A percentile compares a stretch with the other conserved stretches of the same genome.
These are phyloP conservation scores for Venusia cambrica DNA, from an alignment of 2,888 invertebrate species.

Conservation along the genomic window DNA sequence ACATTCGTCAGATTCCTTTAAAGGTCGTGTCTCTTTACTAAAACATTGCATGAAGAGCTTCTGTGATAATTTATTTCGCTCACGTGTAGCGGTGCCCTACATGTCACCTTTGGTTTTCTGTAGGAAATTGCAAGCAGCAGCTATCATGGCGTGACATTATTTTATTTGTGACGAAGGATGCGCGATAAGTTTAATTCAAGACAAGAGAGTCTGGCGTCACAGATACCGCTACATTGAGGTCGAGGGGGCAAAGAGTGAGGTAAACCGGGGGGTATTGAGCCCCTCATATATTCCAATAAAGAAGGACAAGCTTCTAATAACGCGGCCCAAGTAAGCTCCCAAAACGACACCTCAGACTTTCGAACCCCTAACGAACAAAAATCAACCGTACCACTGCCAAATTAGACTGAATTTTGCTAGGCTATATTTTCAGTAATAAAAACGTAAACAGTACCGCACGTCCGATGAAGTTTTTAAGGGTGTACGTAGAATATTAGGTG, in stretches of 20 bases:
- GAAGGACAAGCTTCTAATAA: constrained; percentile 71
- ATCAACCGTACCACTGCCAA: constrained; percentile 31
- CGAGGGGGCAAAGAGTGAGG: too few relatives aligned
- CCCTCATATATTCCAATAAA: constrained; percentile 70
- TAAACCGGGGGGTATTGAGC: constrained; percentile 36
- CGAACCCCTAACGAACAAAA: constrained; percentile 33
- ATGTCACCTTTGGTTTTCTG: too few relatives aligned
- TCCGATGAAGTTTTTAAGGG: constrained; percentile 63
- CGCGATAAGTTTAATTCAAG: constrained; percentile 13
- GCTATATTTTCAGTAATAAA: constrained; percentile 46
- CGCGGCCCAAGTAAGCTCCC: constrained; percentile 66
- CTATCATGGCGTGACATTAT: too few relatives aligned
- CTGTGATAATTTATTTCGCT: too few relatives aligned
- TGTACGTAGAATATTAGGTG: constrained; percentile 56
- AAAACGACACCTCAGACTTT: constrained; percentile 65
- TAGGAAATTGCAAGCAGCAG: too few relatives aligned
- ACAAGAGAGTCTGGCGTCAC: constrained; percentile 7
- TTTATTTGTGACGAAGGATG: constrained; percentile 5
- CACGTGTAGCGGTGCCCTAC: too few relatives aligned
- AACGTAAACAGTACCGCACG: constrained; percentile 61
- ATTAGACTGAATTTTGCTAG: constrained; percentile 28
- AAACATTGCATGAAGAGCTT: too few relatives aligned
- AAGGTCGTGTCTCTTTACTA: too few relatives aligned
- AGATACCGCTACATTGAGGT: constrained; percentile 14
- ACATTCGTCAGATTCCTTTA: too few relatives aligned